Base-by-base conservation (phyloP, 2,797 vertebrate species). In the Ctenochaetus hawaiiensis region DNA sequence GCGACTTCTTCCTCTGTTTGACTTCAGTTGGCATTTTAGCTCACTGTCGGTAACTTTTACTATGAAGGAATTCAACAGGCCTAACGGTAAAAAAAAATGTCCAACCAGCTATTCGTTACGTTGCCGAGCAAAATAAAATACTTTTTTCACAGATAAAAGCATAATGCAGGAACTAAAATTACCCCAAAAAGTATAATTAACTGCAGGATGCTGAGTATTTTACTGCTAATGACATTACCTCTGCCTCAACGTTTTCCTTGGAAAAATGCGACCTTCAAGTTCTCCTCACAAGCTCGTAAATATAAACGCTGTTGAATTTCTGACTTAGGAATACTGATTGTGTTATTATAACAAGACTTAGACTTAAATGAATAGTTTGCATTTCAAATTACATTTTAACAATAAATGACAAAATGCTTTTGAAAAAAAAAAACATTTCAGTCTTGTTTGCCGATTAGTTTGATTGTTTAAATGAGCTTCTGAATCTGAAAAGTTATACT, bases 11-110 rank as follows among this genome's bases (percentile, higher is more conserved):
- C 61, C 94, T 91, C 81, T 93, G 93, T 60, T 95, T 95, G 0
- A 95, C 69, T 51, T 94, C 95, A 63, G 83, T 79, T 8, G 93
- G 87, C 95, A 96, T 96, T 83, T 89, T 87, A 56, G 39, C 64
- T 11, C 41, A 47, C 48, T n/a, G 26, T 6, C 2, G 39, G 8
- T 41, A 2, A 44, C 4, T 54, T 63, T 74, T 6, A 54, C 47
- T 17, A 10, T 43, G 58, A 57, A 58, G 8, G 5, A 77, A 56
- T 47, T 44, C 2, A 78, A 51, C 13, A 23, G 22, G 23, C 3
- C 6, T 2, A 11, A 16, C 18, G 16, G 1, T 6, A 2, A 51
- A 30, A 23, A 2, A 52, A 43, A 22, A 14, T 1, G 18, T 43
- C 10, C 2, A 5, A 18, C 0, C 2, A 2, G 4, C 52, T 85